These are phyloP conservation scores for Oncorhynchus clarkii DNA, from an alignment of 2,113 vertebrate species.

Conservation along the genomic window DNA sequence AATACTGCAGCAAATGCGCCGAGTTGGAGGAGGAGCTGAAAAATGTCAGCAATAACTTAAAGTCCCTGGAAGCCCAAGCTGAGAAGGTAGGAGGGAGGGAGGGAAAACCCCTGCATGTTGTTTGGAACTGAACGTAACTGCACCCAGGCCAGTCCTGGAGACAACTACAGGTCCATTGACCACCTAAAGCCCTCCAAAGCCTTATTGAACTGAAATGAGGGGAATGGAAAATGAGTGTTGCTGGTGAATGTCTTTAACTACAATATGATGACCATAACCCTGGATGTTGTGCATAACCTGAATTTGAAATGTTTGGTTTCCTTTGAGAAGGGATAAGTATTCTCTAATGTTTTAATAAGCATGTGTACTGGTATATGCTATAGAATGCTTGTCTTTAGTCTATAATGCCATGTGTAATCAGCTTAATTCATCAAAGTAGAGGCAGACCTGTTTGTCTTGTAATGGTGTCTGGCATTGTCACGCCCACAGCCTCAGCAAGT, in stretches of 20 bases:
- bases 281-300: neutral
- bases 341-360: neutral
- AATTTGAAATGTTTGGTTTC: neutral
- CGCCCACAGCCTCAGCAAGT: neutral
- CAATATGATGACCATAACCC: neutral
- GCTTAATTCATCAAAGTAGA: neutral
- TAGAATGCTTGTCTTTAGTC: neutral
- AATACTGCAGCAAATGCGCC: conserved; percentile 84
- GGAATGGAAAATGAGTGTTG: neutral
- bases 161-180: neutral
- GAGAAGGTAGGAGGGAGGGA: conserved; percentile 85
- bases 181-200: neutral
- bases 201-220: neutral
- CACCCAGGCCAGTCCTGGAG: neutral
- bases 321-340: neutral
- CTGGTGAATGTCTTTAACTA: neutral
- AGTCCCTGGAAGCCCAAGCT: conserved; percentile 92
- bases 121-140: neutral
- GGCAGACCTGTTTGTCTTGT: neutral
- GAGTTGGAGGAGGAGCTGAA: conserved; percentile 94
- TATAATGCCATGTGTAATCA: too few relatives aligned
- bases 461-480: neutral
- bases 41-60: conserved; percentile 92
- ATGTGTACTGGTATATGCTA: neutral
- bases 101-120: conserved; percentile 26